Evolutionary conservation across 1,140 invertebrate species (phyloP), one percentile per base, ranked within the genome.

Genomic region (Vanessa atalanta): DNA sequence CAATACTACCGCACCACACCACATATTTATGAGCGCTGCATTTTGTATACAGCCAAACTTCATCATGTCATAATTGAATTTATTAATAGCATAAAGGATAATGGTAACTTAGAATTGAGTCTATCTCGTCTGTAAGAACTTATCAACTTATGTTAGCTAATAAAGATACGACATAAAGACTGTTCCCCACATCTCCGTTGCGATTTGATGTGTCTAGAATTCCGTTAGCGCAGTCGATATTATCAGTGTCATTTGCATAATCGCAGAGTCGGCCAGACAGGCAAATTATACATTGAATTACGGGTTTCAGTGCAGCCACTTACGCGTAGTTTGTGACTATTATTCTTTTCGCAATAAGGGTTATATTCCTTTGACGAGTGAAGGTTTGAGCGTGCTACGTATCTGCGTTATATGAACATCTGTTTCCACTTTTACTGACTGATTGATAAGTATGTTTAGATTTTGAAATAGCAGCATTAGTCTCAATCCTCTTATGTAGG

Each of bases 281-380:
- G 71, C 47, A 77, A 73, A 77, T 77, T 73, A 70, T 76, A 63
- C 63, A 47, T 48, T 53, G 55, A 70, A 73, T 73, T 53, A 63
- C 71, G 60, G 68, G 67, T 77, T 77, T n/a, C 65, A 66, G 37
- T 51, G 48, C 57, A 65, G 53, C 66, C 43, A n/a, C 72, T 65
- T 11, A 23, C 53, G 16, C 53, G 16, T 57, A 23, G 8, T 57
- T 7, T 16, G 6, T 15, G 31, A 69, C 37, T 43, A 14, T 65
- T 74, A 74, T 68, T 23, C 26, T 16, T 51, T 48, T 8, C 23
- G 16, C 11, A 2, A 11, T 66, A 57, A 57, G 15, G 50, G 23
- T 26, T 23, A 66, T 60, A 65, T 55, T 72, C 15, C 43, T 13
- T 57, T 66, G 63, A 55, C 50, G 13, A 11, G 31, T 61, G 13